A percentile compares a stretch with the other conserved stretches of the same genome.
Evolutionary conservation across 2,113 vertebrate genomes (phyloP).

Genomic region (Apeltes quadracus): DNA sequence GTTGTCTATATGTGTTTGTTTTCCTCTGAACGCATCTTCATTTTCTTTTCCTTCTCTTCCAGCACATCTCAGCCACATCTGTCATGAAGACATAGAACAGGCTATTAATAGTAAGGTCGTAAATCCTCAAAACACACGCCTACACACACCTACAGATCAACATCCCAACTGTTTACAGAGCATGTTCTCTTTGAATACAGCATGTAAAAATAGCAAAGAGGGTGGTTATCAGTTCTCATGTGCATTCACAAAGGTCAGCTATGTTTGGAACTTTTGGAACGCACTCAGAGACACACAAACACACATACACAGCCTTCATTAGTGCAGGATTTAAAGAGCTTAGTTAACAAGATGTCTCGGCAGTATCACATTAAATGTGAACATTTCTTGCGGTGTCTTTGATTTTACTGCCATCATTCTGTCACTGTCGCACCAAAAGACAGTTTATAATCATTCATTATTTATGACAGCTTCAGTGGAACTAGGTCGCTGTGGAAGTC

Average conservation of each 20-base stretch:
- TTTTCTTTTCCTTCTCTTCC: constrained; percentile 26
- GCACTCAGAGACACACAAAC: neutral
- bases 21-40: constrained; percentile 1
- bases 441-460: neutral
- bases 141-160: neutral
- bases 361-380: constrained; percentile 19
- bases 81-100: constrained; percentile 45
- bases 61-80: constrained; percentile 39
- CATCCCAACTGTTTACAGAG: constrained; percentile 10
- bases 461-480: neutral
- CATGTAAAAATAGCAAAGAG: constrained; percentile 54
- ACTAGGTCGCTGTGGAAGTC: neutral
- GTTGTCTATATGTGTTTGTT: neutral
- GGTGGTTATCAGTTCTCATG: constrained; percentile 28
- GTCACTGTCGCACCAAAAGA: constrained; percentile 3
- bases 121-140: constrained; percentile 37
- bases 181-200: constrained; percentile 28
- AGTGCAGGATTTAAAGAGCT: constrained; percentile 19
- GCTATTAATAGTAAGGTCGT: constrained; percentile 48
- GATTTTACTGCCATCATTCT: constrained; percentile 7
- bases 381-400: neutral
- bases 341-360: constrained; percentile 27
- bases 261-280: neutral
- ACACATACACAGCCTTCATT: neutral
- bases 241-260: constrained; percentile 9